A percentile compares a stretch with the other conserved stretches of the same genome.
phyloP scores from a whole-genome alignment of 2,113 vertebrate species.

The Bettongia penicillata region DNA sequence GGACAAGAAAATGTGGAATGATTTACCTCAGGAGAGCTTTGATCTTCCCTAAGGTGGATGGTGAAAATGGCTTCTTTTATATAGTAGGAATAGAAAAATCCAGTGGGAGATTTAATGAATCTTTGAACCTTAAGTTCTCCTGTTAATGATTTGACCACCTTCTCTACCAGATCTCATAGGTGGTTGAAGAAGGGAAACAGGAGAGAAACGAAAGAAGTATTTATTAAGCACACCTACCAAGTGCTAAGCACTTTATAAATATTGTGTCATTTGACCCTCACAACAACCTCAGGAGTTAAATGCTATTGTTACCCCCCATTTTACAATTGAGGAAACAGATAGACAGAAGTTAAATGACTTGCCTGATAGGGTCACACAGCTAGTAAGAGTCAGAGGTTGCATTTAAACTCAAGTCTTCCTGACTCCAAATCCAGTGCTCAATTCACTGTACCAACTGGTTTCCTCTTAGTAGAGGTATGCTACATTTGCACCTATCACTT shows the following conservation, averaged over 20 bases:
- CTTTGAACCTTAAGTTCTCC: not conserved
- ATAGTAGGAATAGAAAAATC: conserved; percentile 65
- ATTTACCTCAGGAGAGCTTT: conserved; percentile 63
- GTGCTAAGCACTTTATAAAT: not conserved
- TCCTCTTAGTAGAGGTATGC: not conserved
- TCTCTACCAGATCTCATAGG: not conserved
- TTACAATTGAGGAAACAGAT: not conserved
- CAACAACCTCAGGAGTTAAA: not conserved
- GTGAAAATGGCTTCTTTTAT: conserved; percentile 28
- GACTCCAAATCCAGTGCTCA: not conserved
- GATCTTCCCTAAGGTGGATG: conserved; percentile 52
- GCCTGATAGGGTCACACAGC: not conserved
- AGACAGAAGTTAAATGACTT: not conserved
- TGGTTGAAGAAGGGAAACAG: not conserved
- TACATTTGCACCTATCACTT: not conserved
- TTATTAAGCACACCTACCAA: not conserved
- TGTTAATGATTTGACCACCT: conserved; percentile 5
- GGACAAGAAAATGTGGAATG: conserved; percentile 54
- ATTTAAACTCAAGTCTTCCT: not conserved
- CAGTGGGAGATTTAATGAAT: conserved; percentile 56
- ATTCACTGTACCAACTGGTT: not conserved
- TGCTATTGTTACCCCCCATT: not conserved
- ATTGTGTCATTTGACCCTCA: not conserved
- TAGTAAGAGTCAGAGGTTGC: not conserved
- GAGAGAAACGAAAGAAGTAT: not conserved